These are phyloP conservation scores for Ptilorrhoa leucosticta DNA, from an alignment of 2,113 vertebrate genomes.

Conservation along the genomic window DNA sequence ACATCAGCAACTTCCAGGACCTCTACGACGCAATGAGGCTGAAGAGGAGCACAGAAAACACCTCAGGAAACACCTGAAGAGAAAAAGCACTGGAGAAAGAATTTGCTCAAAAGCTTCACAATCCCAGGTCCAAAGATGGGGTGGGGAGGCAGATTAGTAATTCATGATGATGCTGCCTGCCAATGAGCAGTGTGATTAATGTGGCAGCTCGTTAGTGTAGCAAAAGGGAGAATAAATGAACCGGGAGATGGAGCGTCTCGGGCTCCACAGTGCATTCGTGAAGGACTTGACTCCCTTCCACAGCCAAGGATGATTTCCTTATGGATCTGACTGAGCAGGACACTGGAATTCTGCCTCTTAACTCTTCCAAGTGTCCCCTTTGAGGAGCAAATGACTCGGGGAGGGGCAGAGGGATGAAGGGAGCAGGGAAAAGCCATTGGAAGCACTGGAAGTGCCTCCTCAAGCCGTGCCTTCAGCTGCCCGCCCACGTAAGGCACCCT, in stretches of 20 bases:
- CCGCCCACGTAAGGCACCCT: conserved; percentile 43
- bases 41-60: background rate
- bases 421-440: background rate
- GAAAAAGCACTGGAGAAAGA: background rate
- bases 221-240: background rate
- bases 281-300: background rate
- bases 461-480: background rate
- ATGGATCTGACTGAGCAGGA: accelerated
- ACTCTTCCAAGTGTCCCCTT: background rate
- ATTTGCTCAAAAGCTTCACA: background rate
- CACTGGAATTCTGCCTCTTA: background rate
- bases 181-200: background rate
- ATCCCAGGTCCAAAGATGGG: background rate
- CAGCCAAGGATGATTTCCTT: background rate
- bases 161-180: background rate
- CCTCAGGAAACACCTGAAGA: background rate
- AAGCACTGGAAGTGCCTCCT: background rate
- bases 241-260: background rate
- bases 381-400: background rate
- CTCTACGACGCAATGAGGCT: background rate
- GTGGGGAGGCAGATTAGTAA: background rate
- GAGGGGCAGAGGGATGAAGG: background rate
- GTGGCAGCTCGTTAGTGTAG: background rate
- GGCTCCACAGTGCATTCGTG: background rate
- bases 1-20: background rate